These are phyloP conservation scores for Amphimallon solstitiale DNA, from an alignment of 2,888 invertebrate genomes.

Conservation along the genomic window DNA sequence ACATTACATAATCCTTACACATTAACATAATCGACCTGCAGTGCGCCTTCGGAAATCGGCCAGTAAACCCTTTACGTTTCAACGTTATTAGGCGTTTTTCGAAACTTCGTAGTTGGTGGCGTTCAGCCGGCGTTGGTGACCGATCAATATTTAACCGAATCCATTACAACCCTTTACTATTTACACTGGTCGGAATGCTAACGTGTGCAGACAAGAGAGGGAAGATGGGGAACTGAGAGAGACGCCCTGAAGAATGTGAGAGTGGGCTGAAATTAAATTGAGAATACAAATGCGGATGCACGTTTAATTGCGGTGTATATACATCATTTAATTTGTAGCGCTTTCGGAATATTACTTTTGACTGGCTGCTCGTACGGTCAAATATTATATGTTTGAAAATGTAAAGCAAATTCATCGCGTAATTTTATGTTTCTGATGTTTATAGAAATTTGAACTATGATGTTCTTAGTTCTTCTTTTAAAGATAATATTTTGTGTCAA, in stretches of 20 bases:
- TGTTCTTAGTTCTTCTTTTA: no score
- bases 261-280: constrained; percentile 51
- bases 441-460: no score
- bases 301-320: constrained; percentile 49
- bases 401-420: constrained; percentile 5
- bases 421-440: constrained; percentile 15
- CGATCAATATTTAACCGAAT: constrained; percentile 49
- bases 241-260: constrained; percentile 41
- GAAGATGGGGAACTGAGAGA: constrained; percentile 6
- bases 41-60: constrained; percentile 24
- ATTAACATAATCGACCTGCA: neutral
- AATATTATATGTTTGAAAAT: constrained; percentile 10
- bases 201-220: constrained; percentile 17
- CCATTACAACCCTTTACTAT: constrained; percentile 51
- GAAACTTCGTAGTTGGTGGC: constrained; percentile 9
- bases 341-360: constrained; percentile 36
- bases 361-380: constrained; percentile 27
- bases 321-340: constrained; percentile 46
- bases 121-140: constrained; percentile 37
- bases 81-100: constrained; percentile 24
- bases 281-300: constrained; percentile 52
- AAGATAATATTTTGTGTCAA: no score
- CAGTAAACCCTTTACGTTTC: constrained; percentile 36
- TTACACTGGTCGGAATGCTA: constrained; percentile 34
- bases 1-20: no score